phyloP scores from a whole-genome alignment of 23 tunicate genomes.

The Ascidia mentula region DNA sequence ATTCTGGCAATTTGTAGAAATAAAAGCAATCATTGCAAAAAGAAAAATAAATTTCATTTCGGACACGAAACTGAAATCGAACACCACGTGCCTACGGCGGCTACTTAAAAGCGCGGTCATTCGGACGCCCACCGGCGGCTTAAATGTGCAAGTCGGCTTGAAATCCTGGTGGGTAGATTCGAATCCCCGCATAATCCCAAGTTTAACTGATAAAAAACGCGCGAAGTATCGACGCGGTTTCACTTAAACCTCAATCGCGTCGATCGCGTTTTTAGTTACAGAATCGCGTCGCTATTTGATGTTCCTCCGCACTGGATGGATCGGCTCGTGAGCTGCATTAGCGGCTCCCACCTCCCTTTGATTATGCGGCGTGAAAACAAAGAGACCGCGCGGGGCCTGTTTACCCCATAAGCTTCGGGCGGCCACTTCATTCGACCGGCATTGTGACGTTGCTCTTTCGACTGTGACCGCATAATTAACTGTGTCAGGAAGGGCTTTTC shows the following conservation, averaged over 20 bases:
- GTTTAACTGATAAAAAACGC: background rate
- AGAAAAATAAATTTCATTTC: too few relatives aligned
- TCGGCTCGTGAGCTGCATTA: background rate
- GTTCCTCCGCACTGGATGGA: conserved; percentile 4
- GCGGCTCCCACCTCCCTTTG: background rate
- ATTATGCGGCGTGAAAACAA: conserved; percentile 1
- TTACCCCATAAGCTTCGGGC: background rate
- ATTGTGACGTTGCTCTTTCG: conserved; percentile 5
- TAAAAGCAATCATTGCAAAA: too few relatives aligned
- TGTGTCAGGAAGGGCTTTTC: background rate
- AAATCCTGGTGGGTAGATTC: background rate
- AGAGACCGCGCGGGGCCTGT: conserved; percentile 10
- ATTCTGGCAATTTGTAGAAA: too few relatives aligned
- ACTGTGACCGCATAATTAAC: conserved; percentile 10
- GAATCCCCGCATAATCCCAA: background rate
- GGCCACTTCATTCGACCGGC: background rate
- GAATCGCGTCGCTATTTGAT: background rate
- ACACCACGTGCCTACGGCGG: background rate
- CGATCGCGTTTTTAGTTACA: background rate
- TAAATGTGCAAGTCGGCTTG: conserved; percentile 4
- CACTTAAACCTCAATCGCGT: conserved; percentile 4
- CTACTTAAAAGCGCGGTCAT: background rate
- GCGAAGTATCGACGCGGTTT: background rate
- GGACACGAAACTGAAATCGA: too few relatives aligned
- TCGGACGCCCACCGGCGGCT: background rate